Conservation (phyloP, 1,140 invertebrate species). For the Sarcophaga bullata region DNA sequence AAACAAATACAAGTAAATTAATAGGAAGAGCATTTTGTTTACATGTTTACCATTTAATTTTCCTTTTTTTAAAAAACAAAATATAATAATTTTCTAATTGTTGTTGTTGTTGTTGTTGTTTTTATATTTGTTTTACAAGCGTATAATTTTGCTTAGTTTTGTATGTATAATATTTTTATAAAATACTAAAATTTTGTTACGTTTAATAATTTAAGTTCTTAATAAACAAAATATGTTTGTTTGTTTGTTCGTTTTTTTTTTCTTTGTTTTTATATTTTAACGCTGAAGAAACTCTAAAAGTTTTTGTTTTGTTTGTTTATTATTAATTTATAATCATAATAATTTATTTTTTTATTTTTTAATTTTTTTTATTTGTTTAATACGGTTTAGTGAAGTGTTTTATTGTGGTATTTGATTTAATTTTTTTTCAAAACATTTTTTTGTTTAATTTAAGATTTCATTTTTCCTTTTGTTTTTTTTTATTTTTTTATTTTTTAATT, state of each 20-base stretch:
- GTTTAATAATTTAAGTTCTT: not conserved
- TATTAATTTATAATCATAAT: constrained; percentile 9
- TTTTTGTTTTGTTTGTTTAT: not conserved
- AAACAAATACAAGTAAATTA: too few species aligned
- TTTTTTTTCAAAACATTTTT: not conserved
- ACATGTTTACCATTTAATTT: too few species aligned
- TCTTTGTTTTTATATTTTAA: not conserved
- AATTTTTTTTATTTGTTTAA: not conserved
- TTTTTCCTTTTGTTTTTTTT: not conserved
- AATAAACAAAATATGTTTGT: not conserved
- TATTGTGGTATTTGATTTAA: not conserved
- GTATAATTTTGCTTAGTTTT: constrained; percentile 1
- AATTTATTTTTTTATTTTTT: not conserved
- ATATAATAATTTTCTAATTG: too few species aligned
- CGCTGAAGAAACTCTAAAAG: constrained; percentile 23
- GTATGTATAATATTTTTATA: not conserved
- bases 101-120: too few species aligned
- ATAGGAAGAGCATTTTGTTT: too few species aligned
- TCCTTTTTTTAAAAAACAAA: too few species aligned
- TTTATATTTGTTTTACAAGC: not conserved
- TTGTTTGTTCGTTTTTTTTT: too few species aligned
- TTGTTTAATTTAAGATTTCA: not conserved
- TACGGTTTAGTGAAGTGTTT: constrained; percentile 18
- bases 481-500: constrained; percentile 5
- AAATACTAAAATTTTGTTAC: not conserved